Evolutionary conservation across 1,140 invertebrate genomes (phyloP).

Genomic region (Drosophila oshimai): DNA sequence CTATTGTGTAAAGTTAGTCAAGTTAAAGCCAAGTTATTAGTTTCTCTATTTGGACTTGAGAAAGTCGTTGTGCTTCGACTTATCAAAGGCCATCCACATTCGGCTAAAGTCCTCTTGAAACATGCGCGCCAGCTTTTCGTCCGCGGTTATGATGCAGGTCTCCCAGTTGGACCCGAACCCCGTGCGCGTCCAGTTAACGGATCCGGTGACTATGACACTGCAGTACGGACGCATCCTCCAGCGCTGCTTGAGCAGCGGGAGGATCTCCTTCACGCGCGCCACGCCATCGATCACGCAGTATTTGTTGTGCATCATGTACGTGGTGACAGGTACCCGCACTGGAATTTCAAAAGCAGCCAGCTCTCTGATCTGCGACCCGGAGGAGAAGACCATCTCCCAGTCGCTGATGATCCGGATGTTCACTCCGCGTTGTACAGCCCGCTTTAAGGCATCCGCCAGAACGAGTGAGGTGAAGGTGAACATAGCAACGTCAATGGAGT

Average conservation of each 20-base stretch:
- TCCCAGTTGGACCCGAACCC: constrained; percentile 68
- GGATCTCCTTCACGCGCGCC: constrained; percentile 28
- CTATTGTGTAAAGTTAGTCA: no score
- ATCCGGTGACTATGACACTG: constrained; percentile 48
- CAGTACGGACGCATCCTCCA: background rate
- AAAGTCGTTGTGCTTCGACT: background rate
- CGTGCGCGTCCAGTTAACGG: constrained; percentile 63
- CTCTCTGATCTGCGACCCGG: constrained; percentile 25
- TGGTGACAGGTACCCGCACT: constrained; percentile 36
- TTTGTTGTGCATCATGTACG: constrained; percentile 71
- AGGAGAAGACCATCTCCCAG: constrained; percentile 44
- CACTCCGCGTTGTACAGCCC: constrained; percentile 49
- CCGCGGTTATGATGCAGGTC: constrained; percentile 47
- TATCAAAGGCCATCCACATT: constrained; percentile 54
- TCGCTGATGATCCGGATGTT: constrained; percentile 58
- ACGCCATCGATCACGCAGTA: constrained; percentile 58
- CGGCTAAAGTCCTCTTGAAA: constrained; percentile 64
- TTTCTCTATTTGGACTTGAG: background rate
- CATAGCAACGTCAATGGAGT: constrained; percentile 65
- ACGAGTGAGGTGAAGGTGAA: constrained; percentile 51
- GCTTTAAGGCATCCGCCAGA: constrained; percentile 22
- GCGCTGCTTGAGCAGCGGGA: background rate
- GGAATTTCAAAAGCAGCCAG: constrained; percentile 10
- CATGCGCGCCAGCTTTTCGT: background rate
- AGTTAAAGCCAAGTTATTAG: no score